Conservation (phyloP, 2,797 vertebrate genomes). For the Molothrus aeneus region DNA sequence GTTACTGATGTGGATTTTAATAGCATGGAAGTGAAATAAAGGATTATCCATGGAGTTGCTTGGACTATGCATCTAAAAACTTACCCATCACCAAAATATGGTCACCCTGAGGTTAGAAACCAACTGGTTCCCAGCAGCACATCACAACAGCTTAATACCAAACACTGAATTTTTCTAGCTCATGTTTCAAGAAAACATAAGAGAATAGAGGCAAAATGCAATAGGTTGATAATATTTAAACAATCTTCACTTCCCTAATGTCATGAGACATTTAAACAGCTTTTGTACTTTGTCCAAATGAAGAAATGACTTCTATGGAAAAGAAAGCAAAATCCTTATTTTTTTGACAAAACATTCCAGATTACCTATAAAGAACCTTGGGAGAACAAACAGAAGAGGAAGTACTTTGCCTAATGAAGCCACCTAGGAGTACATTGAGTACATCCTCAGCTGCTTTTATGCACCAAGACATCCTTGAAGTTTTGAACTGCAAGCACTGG, state of each 20-base stretch:
- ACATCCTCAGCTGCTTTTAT: not conserved
- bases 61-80: not conserved
- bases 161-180: not conserved
- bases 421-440: not conserved
- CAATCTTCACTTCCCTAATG: not conserved
- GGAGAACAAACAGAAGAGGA: not conserved
- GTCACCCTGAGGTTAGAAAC: not conserved
- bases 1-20: not conserved
- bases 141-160: not conserved
- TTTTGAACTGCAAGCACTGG: not conserved
- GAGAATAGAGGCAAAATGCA: not conserved
- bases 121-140: not conserved
- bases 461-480: not conserved
- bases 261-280: not conserved
- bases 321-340: rapidly evolving
- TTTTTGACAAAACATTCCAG: not conserved
- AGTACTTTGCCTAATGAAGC: not conserved
- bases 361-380: not conserved
- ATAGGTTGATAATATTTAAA: not conserved
- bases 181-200: not conserved
- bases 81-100: not conserved
- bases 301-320: not conserved
- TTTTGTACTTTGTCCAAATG: not conserved
- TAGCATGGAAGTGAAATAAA: not conserved
- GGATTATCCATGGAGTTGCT: not conserved